Base-by-base conservation (phyloP, 2,797 vertebrate species). In the Austrolebias charrua region DNA sequence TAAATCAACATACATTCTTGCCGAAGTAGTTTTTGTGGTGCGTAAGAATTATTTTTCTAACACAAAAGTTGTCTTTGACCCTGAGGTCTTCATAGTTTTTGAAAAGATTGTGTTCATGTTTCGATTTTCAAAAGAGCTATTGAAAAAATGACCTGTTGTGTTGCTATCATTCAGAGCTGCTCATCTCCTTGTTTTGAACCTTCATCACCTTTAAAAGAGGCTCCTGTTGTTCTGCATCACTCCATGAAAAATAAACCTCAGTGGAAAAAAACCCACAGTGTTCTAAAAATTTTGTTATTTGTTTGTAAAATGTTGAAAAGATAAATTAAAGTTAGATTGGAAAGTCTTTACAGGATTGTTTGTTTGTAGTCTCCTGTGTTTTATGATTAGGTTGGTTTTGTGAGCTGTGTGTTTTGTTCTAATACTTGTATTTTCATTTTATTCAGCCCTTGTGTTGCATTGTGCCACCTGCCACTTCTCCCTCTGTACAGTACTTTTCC, bases 1-100 rank as follows among this genome's bases (percentile, higher is more conserved):
- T 95, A 95, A 94, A 95, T 97, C 93, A 94, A 91, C 83, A 89
- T 85, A 87, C 94, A 92, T 94, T 95, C 94, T 93, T 94, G 92
- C 94, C 94, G 94, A 95, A 95, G 94, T 94, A 93, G 93, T 94
- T 91, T 81, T 96, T 96, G 95, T 92, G 92, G 91, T 91, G 89
- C 85, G 73, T 84, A 74, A 88, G 91, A 94, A 93, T 93, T 90
- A 91, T 93, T 95, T 95, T 95, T 94, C 90, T 90, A 90, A 78
- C 86, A 82, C 87, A 66, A 77, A 64, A 66, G 76, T 67, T 91
- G 92, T 90, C 94, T 95, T 96, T 96, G 95, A 96, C 94, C 94
- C 91, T 81, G 87, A 52, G 91, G 93, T 90, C 92, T 88, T 88
- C 75, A 89, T 92, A 91, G 79, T 93, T 93, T 92, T 91, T 92